Conservation (phyloP, 92 coral and sea anemone genomes). For the Porites cylindrica region DNA sequence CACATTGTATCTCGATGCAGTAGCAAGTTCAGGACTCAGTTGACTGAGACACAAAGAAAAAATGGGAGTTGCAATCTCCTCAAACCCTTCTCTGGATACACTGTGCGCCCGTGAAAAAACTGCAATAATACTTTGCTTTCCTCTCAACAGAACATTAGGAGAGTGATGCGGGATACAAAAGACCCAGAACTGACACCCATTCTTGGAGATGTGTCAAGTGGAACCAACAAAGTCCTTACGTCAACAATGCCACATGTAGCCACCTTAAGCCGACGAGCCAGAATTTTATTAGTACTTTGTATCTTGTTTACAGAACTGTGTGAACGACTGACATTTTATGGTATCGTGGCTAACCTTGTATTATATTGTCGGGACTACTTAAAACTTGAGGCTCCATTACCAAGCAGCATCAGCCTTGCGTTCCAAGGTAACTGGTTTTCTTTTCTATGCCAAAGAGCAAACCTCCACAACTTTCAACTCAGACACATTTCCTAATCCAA, state of each 20-base stretch:
- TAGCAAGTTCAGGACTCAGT: no score
- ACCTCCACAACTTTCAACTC: no score
- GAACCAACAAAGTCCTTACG: neutral
- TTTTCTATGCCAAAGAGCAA: no score
- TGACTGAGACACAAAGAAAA: no score
- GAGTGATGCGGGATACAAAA: slow-evolving; percentile 1
- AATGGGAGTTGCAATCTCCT: no score
- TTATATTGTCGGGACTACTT: slow-evolving; percentile 69
- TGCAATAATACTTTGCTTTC: neutral
- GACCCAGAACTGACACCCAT: slow-evolving; percentile 38
- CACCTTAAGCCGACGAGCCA: slow-evolving; percentile 34
- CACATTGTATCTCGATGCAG: no score
- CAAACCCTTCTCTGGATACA: no score
- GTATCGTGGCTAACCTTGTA: slow-evolving; percentile 81
- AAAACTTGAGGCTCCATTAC: slow-evolving; percentile 57
- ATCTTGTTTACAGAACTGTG: slow-evolving; percentile 78
- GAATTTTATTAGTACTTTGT: slow-evolving; percentile 61
- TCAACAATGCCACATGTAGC: neutral
- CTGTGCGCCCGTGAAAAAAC: no score
- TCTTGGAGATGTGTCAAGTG: neutral
- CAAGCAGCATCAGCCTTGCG: slow-evolving; percentile 74
- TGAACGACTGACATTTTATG: slow-evolving; percentile 87
- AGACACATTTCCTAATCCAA: no score
- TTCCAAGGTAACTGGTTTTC: slow-evolving; percentile 63
- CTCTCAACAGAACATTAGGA: neutral